Percentiles rank a stretch among this genome's conserved stretches.
Conservation (phyloP, 2,888 invertebrate species). For the Laothoe populi region DNA sequence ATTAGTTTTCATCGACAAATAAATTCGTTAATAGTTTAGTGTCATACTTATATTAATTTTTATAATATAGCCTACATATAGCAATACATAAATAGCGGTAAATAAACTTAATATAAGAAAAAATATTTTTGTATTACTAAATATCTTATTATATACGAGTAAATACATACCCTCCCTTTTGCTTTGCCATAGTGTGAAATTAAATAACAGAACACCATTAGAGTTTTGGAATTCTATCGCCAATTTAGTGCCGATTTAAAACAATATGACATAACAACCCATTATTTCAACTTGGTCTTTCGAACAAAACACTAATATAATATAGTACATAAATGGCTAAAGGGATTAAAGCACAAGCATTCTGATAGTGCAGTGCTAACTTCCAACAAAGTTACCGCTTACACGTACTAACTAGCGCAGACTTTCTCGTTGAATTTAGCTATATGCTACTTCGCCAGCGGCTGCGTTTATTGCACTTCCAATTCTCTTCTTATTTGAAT, state of each 20-base stretch:
- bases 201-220: too few relatives aligned
- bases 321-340: neutral
- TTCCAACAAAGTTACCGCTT: slow-evolving; percentile 7
- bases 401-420: slow-evolving; percentile 10
- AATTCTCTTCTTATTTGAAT: neutral
- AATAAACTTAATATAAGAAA: slow-evolving; percentile 45
- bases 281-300: too few relatives aligned
- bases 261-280: neutral
- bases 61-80: slow-evolving; percentile 43
- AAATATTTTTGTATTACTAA: slow-evolving; percentile 30
- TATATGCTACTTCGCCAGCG: neutral
- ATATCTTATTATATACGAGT: too few relatives aligned
- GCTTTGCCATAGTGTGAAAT: too few relatives aligned
- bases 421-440: neutral
- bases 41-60: slow-evolving; percentile 46
- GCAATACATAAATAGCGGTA: slow-evolving; percentile 58
- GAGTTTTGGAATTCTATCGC: too few relatives aligned
- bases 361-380: slow-evolving; percentile 12
- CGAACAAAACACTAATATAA: neutral
- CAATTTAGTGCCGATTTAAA: too few relatives aligned
- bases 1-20: slow-evolving; percentile 8
- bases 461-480: neutral
- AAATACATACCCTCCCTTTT: too few relatives aligned
- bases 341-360: slow-evolving; percentile 1
- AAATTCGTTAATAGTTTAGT: slow-evolving; percentile 14